Percentiles rank a stretch among this genome's conserved stretches.
These are phyloP conservation scores for Aproaerema taeniolella DNA, from an alignment of 2,888 invertebrate species.

Conservation along the genomic window DNA sequence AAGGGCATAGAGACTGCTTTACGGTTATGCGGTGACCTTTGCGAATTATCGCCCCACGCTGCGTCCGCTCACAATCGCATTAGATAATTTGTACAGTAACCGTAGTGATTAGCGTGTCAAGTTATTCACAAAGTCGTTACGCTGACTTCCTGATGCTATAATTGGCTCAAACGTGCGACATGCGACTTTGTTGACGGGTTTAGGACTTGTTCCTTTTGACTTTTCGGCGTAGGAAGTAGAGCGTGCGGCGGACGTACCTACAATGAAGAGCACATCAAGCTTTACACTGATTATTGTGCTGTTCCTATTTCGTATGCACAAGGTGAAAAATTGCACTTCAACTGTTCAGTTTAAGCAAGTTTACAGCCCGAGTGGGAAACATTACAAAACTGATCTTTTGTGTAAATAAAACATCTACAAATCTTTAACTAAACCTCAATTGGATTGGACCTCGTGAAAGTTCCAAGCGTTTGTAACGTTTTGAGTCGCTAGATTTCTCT, in stretches of 20 bases:
- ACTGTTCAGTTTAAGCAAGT: too few relatives aligned
- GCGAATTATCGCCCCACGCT: constrained; percentile 23
- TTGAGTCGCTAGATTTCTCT: too few relatives aligned
- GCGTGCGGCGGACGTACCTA: constrained; percentile 32
- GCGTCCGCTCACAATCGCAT: constrained; percentile 1
- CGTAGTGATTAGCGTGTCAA: constrained; percentile 1
- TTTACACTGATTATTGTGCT: too few relatives aligned
- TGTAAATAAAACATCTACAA: too few relatives aligned
- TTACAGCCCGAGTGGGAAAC: too few relatives aligned
- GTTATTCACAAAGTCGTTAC: not conserved
- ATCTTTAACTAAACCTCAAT: too few relatives aligned
- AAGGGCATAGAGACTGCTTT: constrained; percentile 29
- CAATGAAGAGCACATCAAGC: constrained; percentile 1
- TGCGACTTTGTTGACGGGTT: not conserved
- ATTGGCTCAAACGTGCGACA: constrained; percentile 2
- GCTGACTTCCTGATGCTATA: constrained; percentile 2
- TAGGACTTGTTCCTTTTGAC: constrained; percentile 5
- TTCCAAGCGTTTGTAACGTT: too few relatives aligned
- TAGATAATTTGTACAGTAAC: constrained; percentile 6
- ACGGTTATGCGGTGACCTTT: constrained; percentile 29
- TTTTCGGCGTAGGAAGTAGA: constrained; percentile 49
- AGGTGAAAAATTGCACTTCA: too few relatives aligned
- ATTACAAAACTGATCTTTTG: too few relatives aligned
- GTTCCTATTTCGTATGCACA: too few relatives aligned
- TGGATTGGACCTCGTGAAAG: too few relatives aligned